phyloP scores from a whole-genome alignment of 1,140 invertebrate genomes.

The Drosophila busckii region DNA sequence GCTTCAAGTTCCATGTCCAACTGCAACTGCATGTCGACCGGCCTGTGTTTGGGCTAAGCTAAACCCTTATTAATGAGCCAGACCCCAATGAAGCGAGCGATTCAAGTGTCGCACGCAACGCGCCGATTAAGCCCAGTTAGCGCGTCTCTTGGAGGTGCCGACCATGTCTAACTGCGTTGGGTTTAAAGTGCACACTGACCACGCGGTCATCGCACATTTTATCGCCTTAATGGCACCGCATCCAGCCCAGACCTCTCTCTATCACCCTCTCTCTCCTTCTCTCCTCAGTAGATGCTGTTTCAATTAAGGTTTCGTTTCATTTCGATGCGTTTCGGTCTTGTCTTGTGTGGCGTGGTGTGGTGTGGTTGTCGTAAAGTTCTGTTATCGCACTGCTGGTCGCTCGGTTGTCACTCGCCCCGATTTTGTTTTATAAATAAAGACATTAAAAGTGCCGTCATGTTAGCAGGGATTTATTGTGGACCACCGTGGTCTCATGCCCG shows the following conservation, averaged over 20 bases:
- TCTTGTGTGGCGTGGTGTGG: slow-evolving; percentile 11
- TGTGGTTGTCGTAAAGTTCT: slow-evolving; percentile 24
- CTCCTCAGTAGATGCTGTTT: slow-evolving; percentile 49
- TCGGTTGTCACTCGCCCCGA: slow-evolving; percentile 65
- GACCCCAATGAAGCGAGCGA: slow-evolving; percentile 21
- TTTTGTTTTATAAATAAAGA: slow-evolving; percentile 76
- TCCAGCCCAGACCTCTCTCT: not conserved
- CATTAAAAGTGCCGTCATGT: slow-evolving; percentile 71
- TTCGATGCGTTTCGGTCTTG: slow-evolving; percentile 14
- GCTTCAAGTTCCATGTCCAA: slow-evolving; percentile 7
- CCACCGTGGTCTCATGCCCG: slow-evolving; percentile 47
- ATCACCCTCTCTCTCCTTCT: slow-evolving; percentile 25
- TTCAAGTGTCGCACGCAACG: slow-evolving; percentile 73
- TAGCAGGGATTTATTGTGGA: slow-evolving; percentile 67
- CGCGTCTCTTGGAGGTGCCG: slow-evolving; percentile 46
- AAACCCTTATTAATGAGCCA: slow-evolving; percentile 76
- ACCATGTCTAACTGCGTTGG: slow-evolving; percentile 23
- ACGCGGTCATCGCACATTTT: slow-evolving; percentile 41
- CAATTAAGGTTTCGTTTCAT: slow-evolving; percentile 47
- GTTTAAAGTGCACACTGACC: slow-evolving; percentile 51
- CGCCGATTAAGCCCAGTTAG: slow-evolving; percentile 74
- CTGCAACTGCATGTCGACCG: no score
- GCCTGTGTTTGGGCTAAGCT: slow-evolving; percentile 35
- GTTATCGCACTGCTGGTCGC: slow-evolving; percentile 39
- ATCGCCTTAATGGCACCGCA: slow-evolving; percentile 61